Evolutionary conservation across 2,797 vertebrate genomes (phyloP).

Genomic region (Lophura swinhoii): DNA sequence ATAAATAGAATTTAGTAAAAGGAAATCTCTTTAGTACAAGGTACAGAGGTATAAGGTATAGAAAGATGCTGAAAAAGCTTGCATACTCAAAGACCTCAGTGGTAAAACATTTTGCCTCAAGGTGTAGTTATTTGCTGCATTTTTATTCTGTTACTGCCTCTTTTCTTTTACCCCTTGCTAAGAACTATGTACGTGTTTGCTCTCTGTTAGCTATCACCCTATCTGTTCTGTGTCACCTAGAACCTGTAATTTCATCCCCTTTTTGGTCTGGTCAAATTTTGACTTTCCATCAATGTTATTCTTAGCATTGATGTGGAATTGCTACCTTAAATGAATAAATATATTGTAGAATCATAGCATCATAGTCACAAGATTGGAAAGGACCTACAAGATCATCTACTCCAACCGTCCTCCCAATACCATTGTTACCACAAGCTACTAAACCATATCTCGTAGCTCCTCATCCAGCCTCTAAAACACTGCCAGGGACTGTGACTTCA

Average conservation of each 20-base stretch:
- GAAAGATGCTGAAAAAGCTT: neutral
- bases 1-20: neutral
- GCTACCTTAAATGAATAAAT: neutral
- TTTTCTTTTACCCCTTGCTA: neutral
- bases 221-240: neutral
- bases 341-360: too few relatives aligned
- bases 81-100: neutral
- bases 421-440: too few relatives aligned
- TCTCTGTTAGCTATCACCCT: neutral
- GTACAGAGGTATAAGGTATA: neutral
- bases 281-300: neutral
- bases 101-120: neutral
- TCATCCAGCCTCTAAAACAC: too few relatives aligned
- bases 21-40: neutral
- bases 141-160: neutral
- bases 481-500: too few relatives aligned
- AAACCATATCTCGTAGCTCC: too few relatives aligned
- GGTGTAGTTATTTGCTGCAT: neutral
- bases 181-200: neutral
- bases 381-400: too few relatives aligned
- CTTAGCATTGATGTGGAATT: neutral
- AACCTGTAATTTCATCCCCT: neutral
- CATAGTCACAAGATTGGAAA: too few relatives aligned
- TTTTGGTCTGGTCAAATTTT: neutral
- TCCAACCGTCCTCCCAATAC: too few relatives aligned